Evolutionary conservation across 2,888 invertebrate species (phyloP).

Genomic region (Acronicta alni): DNA sequence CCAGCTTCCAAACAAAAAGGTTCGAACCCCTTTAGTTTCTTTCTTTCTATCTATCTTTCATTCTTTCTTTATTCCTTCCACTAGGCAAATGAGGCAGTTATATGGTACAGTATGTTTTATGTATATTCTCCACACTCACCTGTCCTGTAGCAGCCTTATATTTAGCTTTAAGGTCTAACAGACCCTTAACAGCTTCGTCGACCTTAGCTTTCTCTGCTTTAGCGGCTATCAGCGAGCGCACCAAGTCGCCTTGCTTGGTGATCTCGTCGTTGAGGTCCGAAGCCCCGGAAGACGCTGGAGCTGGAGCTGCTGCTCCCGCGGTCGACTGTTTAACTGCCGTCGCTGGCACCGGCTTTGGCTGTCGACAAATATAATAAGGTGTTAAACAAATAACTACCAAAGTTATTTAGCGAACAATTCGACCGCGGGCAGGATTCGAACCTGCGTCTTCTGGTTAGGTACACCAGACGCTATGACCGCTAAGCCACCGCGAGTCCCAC

Average conservation of each 20-base stretch:
- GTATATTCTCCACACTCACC: constrained; percentile 63
- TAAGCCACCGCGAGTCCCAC: too few species aligned
- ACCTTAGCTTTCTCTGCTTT: constrained; percentile 85
- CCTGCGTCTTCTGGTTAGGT: too few species aligned
- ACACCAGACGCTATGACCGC: too few species aligned
- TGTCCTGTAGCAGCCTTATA: constrained; percentile 90
- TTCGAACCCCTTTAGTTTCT: too few species aligned
- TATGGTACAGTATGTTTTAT: too few species aligned
- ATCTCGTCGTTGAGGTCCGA: constrained; percentile 73
- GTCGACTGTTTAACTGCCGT: constrained; percentile 64
- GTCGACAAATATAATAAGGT: constrained; percentile 40
- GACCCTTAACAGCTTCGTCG: constrained; percentile 82
- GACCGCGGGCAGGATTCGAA: too few species aligned
- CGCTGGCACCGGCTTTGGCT: constrained; percentile 73
- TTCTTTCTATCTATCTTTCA: too few species aligned
- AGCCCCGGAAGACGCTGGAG: constrained; percentile 28
- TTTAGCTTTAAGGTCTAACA: constrained; percentile 92
- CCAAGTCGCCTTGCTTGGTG: constrained; percentile 60
- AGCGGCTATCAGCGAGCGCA: constrained; percentile 91
- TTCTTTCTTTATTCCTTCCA: too few species aligned
- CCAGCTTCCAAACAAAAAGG: too few species aligned
- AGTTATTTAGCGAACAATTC: too few species aligned
- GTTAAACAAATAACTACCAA: too few species aligned
- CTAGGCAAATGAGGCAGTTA: too few species aligned
- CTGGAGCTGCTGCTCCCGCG: constrained; percentile 34